Percentiles rank a stretch among this genome's conserved stretches.
Conservation (phyloP, 2,113 vertebrate species). For the Cricetomys ansorgei region DNA sequence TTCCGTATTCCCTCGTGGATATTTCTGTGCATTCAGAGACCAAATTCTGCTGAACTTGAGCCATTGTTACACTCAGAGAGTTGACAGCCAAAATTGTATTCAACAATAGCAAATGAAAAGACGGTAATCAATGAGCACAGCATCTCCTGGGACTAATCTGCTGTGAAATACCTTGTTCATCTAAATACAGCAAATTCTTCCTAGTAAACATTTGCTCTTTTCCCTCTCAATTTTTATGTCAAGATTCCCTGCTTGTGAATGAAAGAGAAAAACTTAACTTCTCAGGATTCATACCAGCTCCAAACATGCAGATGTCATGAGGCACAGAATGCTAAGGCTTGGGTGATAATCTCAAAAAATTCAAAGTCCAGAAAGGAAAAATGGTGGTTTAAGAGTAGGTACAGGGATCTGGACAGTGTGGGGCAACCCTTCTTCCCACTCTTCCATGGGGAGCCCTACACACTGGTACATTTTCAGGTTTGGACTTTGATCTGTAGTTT, state of each 20-base stretch:
- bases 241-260: not conserved
- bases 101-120: not conserved
- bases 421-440: not conserved
- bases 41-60: not conserved
- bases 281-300: conserved; percentile 30
- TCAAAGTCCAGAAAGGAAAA: conserved; percentile 37
- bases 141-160: not conserved
- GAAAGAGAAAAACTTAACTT: not conserved
- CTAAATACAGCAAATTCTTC: conserved; percentile 19
- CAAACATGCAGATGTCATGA: not conserved
- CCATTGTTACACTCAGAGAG: not conserved
- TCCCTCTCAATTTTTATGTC: not conserved
- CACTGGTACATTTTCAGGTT: not conserved
- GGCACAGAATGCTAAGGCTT: not conserved
- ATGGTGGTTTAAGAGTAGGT: not conserved
- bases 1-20: not conserved
- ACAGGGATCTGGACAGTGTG: not conserved
- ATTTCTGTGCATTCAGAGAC: not conserved
- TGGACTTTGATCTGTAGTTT: not conserved
- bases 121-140: not conserved
- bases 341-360: conserved; percentile 18
- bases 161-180: not conserved
- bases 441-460: not conserved
- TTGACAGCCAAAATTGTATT: not conserved
- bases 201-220: conserved; percentile 21